Evolutionary conservation across 2,797 vertebrate species (phyloP).

Genomic region (Hylomyscus alleni): DNA sequence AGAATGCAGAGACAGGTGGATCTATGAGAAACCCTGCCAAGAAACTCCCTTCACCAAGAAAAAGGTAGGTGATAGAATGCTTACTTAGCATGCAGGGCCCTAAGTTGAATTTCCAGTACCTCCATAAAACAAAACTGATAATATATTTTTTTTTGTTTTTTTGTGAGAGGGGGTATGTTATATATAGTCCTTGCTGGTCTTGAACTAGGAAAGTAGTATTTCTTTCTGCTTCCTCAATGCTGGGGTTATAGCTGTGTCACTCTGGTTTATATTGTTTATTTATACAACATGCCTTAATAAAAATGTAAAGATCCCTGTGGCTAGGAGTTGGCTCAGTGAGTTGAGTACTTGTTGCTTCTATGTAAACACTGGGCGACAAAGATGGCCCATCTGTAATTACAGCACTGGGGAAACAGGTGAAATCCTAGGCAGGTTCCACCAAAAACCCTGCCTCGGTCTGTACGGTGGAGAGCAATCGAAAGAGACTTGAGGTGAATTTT

Average conservation of each 20-base stretch:
- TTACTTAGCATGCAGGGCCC: not conserved
- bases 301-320: not conserved
- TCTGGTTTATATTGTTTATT: not conserved
- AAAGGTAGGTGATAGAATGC: not conserved
- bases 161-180: not conserved
- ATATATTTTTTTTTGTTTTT: not conserved
- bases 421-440: not conserved
- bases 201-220: not conserved
- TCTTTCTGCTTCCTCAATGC: not conserved
- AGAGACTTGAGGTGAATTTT: not conserved
- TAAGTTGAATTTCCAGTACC: not conserved
- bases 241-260: not conserved
- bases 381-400: not conserved
- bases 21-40: not conserved
- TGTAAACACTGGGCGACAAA: not conserved
- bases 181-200: not conserved
- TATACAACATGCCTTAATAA: not conserved
- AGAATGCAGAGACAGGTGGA: not conserved
- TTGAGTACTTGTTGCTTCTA: not conserved
- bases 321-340: not conserved
- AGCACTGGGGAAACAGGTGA: not conserved
- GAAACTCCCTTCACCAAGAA: not conserved
- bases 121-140: not conserved
- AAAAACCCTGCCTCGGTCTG: not conserved
- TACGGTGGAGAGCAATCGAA: not conserved